Conservation (phyloP, 1,140 invertebrate species). For the Calliphora vicina region DNA sequence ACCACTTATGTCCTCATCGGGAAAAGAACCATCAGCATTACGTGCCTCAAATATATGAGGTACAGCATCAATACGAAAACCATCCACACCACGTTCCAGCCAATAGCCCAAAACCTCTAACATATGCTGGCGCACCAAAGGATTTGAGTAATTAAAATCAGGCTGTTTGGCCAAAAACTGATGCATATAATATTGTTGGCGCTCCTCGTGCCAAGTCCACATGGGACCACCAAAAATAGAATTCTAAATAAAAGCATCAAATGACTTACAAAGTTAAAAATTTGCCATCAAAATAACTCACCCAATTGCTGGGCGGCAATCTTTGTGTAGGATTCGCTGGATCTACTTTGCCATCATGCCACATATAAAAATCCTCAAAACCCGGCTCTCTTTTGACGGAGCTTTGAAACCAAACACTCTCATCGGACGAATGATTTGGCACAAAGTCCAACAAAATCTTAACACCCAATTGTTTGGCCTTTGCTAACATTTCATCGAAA, state of each 20-base stretch:
- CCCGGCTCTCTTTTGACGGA: conserved; percentile 66
- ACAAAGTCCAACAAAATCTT: conserved; percentile 75
- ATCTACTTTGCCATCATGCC: conserved; percentile 66
- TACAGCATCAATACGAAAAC: conserved; percentile 74
- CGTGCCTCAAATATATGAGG: conserved; percentile 69
- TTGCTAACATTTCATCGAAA: conserved; percentile 71
- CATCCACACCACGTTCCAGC: conserved; percentile 75
- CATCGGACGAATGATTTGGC: conserved; percentile 79
- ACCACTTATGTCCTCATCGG: conserved; percentile 67
- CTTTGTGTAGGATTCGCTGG: conserved; percentile 47
- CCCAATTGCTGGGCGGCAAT: conserved; percentile 69
- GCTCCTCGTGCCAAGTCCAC: conserved; percentile 67
- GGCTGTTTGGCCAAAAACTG: conserved; percentile 71
- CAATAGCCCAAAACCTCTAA: conserved; percentile 73
- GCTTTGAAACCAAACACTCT: conserved; percentile 77
- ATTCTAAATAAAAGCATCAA: conserved; percentile 54
- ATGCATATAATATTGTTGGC: conserved; percentile 71
- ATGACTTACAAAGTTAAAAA: conserved; percentile 62
- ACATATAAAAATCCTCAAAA: conserved; percentile 79
- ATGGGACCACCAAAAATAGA: conserved; percentile 65
- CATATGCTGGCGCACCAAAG: conserved; percentile 67
- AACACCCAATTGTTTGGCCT: conserved; percentile 65
- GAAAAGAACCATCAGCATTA: conserved; percentile 65
- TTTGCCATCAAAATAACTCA: conserved; percentile 75
- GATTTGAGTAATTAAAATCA: conserved; percentile 75